These are phyloP conservation scores for Liparis tanakae DNA, from an alignment of 2,797 vertebrate genomes.

Conservation along the genomic window DNA sequence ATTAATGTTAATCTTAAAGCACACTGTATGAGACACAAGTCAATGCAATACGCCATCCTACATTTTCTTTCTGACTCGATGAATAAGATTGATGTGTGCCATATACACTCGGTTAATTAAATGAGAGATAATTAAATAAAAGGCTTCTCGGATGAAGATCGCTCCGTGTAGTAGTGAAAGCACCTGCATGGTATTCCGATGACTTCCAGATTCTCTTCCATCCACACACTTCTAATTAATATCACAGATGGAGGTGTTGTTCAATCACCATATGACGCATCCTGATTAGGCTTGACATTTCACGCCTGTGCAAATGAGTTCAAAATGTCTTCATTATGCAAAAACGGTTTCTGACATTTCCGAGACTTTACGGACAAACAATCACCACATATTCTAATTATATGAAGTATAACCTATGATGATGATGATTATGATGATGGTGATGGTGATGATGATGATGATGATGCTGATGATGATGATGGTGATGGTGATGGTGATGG, in stretches of 20 bases:
- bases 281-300: slow-evolving; percentile 79
- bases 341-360: slow-evolving; percentile 49
- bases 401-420: slow-evolving; percentile 5
- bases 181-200: slow-evolving; percentile 52
- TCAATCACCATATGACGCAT: slow-evolving; percentile 67
- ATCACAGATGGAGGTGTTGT: slow-evolving; percentile 71
- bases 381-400: slow-evolving; percentile 16
- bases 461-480: background rate
- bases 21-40: background rate
- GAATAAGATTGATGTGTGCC: slow-evolving; percentile 26
- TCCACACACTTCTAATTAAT: slow-evolving; percentile 67
- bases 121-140: slow-evolving; percentile 56
- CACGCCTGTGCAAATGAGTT: slow-evolving; percentile 59
- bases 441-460: background rate
- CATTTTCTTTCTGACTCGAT: slow-evolving; percentile 22
- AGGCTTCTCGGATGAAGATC: slow-evolving; percentile 60
- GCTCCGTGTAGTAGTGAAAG: slow-evolving; percentile 42
- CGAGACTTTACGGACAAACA: too few species aligned
- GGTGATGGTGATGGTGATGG: too few species aligned
- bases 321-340: slow-evolving; percentile 62
- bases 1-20: slow-evolving; percentile 19
- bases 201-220: slow-evolving; percentile 46
- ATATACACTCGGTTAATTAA: slow-evolving; percentile 64
- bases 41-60: background rate
- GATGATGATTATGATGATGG: background rate